Evolutionary conservation across 2,797 vertebrate genomes (phyloP), one percentile per base, ranked within the genome.

Genomic region (Pitangus sulphuratus): DNA sequence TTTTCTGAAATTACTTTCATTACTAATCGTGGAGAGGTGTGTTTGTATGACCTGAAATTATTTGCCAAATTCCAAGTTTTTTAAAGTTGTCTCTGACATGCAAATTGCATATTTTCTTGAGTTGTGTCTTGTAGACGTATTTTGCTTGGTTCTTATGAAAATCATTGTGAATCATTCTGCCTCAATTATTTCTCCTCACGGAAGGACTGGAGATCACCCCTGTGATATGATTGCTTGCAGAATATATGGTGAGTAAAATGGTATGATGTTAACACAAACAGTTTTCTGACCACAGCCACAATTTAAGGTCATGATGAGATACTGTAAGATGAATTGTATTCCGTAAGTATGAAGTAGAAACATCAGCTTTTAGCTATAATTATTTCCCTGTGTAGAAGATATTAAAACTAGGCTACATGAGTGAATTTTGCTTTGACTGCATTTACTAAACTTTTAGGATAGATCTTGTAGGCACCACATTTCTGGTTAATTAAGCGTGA

Each of bases 401-500:
- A 54, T 87, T 70, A 87, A 70, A 57, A 79, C 15, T 24, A 54
- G 50, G 24, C 62, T 70, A 50, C 30, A 57, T 37, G 40, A 84
- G 84, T 57, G 28, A 82, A 44, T 91, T 84, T 93, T 91, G 26
- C 77, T 96, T 87, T 88, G 61, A 61, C 80, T 81, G 16, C 1
- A 2, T 61, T 51, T 2, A 4, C 44, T 48, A 0, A 24, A 44
- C 48, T 95, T 90, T 95, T 66, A 91, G 45, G 56, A 87, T n/a
- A 91, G 85, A 84, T 91, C 81, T 95, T 93, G 66, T 15, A 80
- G 66, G 74, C n/a, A 20, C n/a, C 0, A 1, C 48, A 35, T 80
- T 65, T 87, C 85, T 93, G 83, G 87, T 93, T 95, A 95, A 95
- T 96, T 95, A 96, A 95, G 45, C 74, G 70, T 77, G 83, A 95